Percentiles rank a stretch among this genome's conserved stretches.
Evolutionary conservation across 2,113 vertebrate genomes (phyloP).

Genomic region (Crypturellus undulatus): DNA sequence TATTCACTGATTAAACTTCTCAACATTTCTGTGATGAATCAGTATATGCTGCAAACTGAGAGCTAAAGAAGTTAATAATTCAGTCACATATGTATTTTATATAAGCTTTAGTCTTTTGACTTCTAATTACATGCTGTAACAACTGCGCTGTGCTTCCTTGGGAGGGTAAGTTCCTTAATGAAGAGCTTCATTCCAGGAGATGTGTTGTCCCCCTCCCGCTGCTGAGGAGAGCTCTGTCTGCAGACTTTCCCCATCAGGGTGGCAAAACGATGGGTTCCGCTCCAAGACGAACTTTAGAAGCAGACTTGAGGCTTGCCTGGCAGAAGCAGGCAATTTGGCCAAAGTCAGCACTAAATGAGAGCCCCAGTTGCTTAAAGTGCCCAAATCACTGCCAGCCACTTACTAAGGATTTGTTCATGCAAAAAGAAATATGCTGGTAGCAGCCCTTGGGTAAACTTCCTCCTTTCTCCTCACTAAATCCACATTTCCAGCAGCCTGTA

Average conservation of each 20-base stretch:
- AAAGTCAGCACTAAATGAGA: constrained; percentile 7
- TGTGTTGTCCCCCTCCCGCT: constrained; percentile 13
- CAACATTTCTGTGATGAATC: background rate
- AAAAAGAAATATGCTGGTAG: background rate
- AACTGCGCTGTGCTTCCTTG: background rate
- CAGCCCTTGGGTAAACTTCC: background rate
- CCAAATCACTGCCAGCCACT: background rate
- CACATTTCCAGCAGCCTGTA: background rate
- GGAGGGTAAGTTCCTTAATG: constrained; percentile 27
- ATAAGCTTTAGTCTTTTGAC: constrained; percentile 30
- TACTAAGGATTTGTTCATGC: background rate
- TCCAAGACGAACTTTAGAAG: constrained; percentile 19
- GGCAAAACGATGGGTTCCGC: background rate
- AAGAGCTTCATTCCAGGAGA: constrained; percentile 26
- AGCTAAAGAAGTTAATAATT: constrained; percentile 45
- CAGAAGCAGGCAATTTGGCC: constrained; percentile 5
- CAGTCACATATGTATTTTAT: constrained; percentile 14
- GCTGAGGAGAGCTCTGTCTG: background rate
- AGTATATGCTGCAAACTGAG: constrained; percentile 19
- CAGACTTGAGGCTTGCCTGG: constrained; percentile 11
- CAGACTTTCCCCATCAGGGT: background rate
- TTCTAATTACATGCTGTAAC: constrained; percentile 33
- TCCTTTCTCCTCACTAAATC: background rate
- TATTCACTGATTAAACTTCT: constrained; percentile 2
- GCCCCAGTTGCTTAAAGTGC: constrained; percentile 27